A percentile compares a stretch with the other conserved stretches of the same genome.
These are phyloP conservation scores for Sussaba pulchella DNA, from an alignment of 2,888 invertebrate species.

Conservation along the genomic window DNA sequence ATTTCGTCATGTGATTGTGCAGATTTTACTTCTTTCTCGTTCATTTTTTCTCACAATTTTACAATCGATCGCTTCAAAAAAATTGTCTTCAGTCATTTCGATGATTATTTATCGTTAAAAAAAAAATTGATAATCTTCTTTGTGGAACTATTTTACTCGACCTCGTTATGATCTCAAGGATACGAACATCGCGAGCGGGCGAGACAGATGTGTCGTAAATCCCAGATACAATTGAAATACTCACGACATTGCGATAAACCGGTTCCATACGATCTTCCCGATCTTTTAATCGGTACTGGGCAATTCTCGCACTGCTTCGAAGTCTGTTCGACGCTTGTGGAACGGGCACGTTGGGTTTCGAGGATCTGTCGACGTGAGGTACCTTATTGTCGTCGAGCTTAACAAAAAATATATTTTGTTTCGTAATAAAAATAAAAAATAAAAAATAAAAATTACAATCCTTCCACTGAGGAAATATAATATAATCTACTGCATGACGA, in stretches of 20 bases:
- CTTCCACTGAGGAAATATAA: not conserved
- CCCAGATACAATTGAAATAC: no score
- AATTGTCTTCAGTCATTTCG: no score
- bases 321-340: slow-evolving; percentile 62
- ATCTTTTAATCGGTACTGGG: slow-evolving; percentile 67
- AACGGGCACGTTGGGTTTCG: slow-evolving; percentile 75
- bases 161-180: no score
- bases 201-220: no score
- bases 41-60: no score
- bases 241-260: slow-evolving; percentile 77
- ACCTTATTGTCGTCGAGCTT: slow-evolving; percentile 76
- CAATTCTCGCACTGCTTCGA: slow-evolving; percentile 67
- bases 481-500: not conserved
- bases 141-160: no score
- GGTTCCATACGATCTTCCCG: slow-evolving; percentile 80
- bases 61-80: no score
- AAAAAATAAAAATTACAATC: not conserved
- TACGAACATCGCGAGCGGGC: no score
- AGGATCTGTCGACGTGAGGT: slow-evolving; percentile 80
- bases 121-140: no score
- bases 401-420: slow-evolving; percentile 23
- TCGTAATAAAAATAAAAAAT: not conserved
- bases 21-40: no score
- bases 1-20: no score
- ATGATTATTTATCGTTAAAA: no score